phyloP scores from a whole-genome alignment of 1,140 invertebrate genomes.

The Manduca sexta region DNA sequence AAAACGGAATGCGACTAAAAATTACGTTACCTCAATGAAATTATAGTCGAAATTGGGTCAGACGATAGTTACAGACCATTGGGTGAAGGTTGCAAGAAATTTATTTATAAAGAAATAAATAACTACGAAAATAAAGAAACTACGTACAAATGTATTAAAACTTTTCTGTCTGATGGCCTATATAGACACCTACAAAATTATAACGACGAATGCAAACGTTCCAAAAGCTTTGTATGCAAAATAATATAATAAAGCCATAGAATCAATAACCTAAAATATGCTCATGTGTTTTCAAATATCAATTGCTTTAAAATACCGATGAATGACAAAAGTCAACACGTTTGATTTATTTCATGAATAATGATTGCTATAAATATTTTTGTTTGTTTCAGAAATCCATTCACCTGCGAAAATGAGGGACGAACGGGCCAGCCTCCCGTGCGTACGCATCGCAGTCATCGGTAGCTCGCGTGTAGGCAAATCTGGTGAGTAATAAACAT shows the following conservation, averaged over 20 bases:
- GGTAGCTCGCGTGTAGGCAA: slow-evolving; percentile 83
- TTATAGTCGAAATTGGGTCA: slow-evolving; percentile 17
- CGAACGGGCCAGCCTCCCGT: slow-evolving; percentile 72
- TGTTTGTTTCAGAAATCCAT: slow-evolving; percentile 55
- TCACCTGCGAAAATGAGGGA: slow-evolving; percentile 74
- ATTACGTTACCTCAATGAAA: slow-evolving; percentile 10
- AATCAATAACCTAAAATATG: too few relatives aligned
- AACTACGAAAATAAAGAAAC: too few relatives aligned
- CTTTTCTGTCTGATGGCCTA: too few relatives aligned
- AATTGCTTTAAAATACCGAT: background rate
- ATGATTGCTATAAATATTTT: background rate
- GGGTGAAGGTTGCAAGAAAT: too few relatives aligned
- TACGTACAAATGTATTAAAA: too few relatives aligned
- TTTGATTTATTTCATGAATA: background rate
- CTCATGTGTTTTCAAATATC: too few relatives aligned
- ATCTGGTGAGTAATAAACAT: slow-evolving; percentile 75
- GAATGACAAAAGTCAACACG: background rate
- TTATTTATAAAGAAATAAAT: too few relatives aligned
- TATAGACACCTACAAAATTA: too few relatives aligned
- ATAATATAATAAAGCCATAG: too few relatives aligned
- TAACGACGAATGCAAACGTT: too few relatives aligned
- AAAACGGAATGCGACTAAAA: slow-evolving; percentile 20
- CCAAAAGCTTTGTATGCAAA: too few relatives aligned
- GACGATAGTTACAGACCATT: slow-evolving; percentile 6
- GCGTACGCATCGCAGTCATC: slow-evolving; percentile 79